These are phyloP conservation scores for Callimorpha dominula DNA, from an alignment of 2,888 invertebrate genomes.

Conservation along the genomic window DNA sequence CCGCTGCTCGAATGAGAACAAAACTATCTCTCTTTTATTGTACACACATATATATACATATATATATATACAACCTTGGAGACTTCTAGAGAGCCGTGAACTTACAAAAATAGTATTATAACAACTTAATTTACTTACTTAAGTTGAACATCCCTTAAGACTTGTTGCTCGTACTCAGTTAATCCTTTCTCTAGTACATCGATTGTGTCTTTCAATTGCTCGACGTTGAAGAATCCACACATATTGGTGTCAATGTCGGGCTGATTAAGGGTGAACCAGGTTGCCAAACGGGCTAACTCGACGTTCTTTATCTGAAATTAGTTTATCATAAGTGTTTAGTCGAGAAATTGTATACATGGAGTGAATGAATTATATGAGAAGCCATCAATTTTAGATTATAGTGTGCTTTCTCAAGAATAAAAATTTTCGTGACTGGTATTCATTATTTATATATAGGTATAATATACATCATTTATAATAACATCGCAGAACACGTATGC, in stretches of 20 bases:
- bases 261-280: slow-evolving; percentile 88
- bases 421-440: too few relatives aligned
- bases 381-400: too few relatives aligned
- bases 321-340: slow-evolving; percentile 3
- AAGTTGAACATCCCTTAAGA: slow-evolving; percentile 88
- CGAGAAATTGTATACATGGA: not conserved
- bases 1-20: too few relatives aligned
- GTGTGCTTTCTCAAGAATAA: too few relatives aligned
- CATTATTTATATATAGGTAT: too few relatives aligned
- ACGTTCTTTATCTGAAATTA: slow-evolving; percentile 82
- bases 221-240: slow-evolving; percentile 91
- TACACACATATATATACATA: too few relatives aligned
- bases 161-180: slow-evolving; percentile 87
- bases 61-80: too few relatives aligned
- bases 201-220: slow-evolving; percentile 88
- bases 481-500: too few relatives aligned
- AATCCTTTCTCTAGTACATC: slow-evolving; percentile 88
- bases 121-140: slow-evolving; percentile 78
- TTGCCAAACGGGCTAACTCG: slow-evolving; percentile 91
- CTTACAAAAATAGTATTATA: not conserved
- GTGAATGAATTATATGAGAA: not conserved
- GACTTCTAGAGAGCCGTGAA: too few relatives aligned
- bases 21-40: too few relatives aligned
- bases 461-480: too few relatives aligned
- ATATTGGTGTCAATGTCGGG: slow-evolving; percentile 90